Conservation (phyloP, 2,113 vertebrate species). For the Planiliza haematocheilus region DNA sequence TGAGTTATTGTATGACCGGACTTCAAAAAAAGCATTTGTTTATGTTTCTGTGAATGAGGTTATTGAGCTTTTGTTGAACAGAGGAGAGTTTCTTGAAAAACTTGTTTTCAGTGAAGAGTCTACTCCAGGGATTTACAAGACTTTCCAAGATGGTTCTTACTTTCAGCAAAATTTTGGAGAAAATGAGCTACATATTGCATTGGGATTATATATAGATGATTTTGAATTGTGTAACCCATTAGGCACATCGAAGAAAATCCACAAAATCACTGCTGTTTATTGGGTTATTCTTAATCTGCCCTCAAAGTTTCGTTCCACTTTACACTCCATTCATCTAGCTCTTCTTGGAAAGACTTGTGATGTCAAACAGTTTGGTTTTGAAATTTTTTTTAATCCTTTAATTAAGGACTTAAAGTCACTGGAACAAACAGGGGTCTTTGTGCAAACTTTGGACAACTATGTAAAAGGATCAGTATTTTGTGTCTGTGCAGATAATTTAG, state of each 20-base stretch:
- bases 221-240: too few species aligned
- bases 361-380: conserved; percentile 16
- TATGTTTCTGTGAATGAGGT: conserved; percentile 4
- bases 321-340: not conserved
- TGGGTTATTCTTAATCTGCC: conserved; percentile 24
- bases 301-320: conserved; percentile 5
- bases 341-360: not conserved
- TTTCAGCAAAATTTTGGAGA: too few species aligned
- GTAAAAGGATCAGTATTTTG: not conserved
- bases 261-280: conserved; percentile 14
- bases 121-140: too few species aligned
- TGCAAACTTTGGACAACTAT: not conserved
- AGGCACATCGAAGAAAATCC: not conserved
- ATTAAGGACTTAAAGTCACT: not conserved
- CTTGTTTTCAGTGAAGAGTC: too few species aligned
- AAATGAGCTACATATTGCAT: not conserved
- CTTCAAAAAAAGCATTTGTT: not conserved
- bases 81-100: not conserved
- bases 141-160: too few species aligned
- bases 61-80: not conserved
- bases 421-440: not conserved
- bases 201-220: not conserved
- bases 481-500: conserved; percentile 8
- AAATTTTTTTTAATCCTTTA: not conserved
- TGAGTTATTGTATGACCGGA: not conserved